Percentiles rank a stretch among this genome's conserved stretches.
These are phyloP conservation scores for Pagetopsis macropterus DNA, from an alignment of 2,797 vertebrate species.

Conservation along the genomic window DNA sequence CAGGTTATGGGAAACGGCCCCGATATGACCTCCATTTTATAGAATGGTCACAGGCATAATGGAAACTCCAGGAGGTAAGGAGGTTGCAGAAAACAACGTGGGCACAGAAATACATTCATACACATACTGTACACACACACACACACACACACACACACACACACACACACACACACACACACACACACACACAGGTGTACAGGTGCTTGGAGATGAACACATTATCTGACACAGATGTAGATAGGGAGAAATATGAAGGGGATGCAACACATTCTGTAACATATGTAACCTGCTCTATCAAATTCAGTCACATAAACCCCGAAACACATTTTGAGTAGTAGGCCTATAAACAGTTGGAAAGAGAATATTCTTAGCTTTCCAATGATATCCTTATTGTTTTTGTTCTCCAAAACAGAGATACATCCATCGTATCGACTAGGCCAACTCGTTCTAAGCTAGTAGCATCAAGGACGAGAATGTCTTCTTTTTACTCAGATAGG, in stretches of 20 bases:
- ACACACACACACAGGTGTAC: constrained; percentile 14
- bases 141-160: constrained; percentile 7
- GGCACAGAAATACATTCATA: constrained; percentile 14
- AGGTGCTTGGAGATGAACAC: constrained; percentile 21
- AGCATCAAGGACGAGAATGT: too few species aligned
- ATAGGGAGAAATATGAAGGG: constrained; percentile 1
- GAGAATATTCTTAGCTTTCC: too few species aligned
- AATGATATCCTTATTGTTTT: too few species aligned
- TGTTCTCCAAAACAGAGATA: too few species aligned
- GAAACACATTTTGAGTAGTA: too few species aligned
- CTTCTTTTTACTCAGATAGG: too few species aligned
- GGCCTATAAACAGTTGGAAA: too few species aligned
- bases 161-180: background rate
- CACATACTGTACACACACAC: background rate
- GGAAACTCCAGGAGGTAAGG: constrained; percentile 81
- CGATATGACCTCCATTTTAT: constrained; percentile 82
- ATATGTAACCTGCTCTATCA: too few species aligned
- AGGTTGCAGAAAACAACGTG: constrained; percentile 55
- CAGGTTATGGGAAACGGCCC: constrained; percentile 76
- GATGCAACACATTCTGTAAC: background rate
- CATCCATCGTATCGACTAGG: too few species aligned
- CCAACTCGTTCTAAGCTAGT: too few species aligned
- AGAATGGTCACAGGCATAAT: constrained; percentile 81
- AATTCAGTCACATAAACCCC: too few species aligned
- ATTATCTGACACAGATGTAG: background rate